These are phyloP conservation scores for Leptopilina boulardi DNA, from an alignment of 1,140 invertebrate species.

Conservation along the genomic window DNA sequence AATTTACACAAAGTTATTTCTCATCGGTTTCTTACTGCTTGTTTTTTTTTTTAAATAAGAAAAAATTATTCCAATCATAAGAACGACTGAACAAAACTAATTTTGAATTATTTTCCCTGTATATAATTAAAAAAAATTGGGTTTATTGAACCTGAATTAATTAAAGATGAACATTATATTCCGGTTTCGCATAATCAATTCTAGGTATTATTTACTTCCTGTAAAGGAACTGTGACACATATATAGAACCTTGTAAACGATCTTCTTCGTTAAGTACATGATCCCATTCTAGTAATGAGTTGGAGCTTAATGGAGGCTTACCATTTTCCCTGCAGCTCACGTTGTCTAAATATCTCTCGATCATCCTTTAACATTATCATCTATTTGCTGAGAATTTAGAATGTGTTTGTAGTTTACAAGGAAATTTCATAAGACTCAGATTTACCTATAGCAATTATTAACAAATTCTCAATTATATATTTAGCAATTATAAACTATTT, in stretches of 20 bases:
- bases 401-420: slow-evolving; percentile 1
- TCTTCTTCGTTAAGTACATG: slow-evolving; percentile 11
- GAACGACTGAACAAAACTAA: neutral
- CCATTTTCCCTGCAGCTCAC: slow-evolving; percentile 20
- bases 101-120: no score
- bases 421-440: slow-evolving; percentile 1
- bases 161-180: neutral
- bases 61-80: neutral
- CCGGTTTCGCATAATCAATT: neutral
- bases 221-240: neutral
- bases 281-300: slow-evolving; percentile 28
- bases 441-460: neutral
- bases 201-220: slow-evolving; percentile 7
- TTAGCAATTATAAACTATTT: no score
- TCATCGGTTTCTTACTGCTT: neutral
- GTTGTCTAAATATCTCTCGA: slow-evolving; percentile 20
- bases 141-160: no score
- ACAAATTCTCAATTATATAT: neutral
- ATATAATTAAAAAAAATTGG: no score
- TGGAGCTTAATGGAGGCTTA: slow-evolving; percentile 23
- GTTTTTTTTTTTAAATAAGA: no score
- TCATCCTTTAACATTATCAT: slow-evolving; percentile 25
- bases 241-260: neutral
- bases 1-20: neutral
- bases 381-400: slow-evolving; percentile 19